Evolutionary conservation across 1,140 invertebrate genomes (phyloP), one percentile per base, ranked within the genome.

Genomic region (Conus betulinus): DNA sequence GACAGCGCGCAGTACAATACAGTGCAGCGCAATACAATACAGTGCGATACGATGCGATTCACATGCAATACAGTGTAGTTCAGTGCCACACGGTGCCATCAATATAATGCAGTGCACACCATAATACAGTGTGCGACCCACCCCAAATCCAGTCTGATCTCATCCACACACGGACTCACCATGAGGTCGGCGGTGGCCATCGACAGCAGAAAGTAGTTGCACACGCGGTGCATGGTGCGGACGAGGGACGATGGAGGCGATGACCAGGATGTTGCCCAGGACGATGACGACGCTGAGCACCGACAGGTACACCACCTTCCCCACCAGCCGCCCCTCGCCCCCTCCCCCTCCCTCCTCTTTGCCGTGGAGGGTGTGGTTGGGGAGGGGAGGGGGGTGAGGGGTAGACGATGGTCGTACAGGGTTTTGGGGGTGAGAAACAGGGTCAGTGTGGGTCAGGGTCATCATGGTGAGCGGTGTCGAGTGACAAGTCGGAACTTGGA

Each of bases 131-230:
- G 39, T 39, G 39, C 39, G 0, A 39, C 39, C 39, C 39, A 39
- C 0, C 39, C 39, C 39, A 39, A 39, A 39, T 39, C 39, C 39
- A 39, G 39, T 39, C 39, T 39, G 39, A 39, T 39, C 39, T 39
- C 39, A 39, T 39, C 0, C 39, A 39, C 39, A 90, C 97, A 96
- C 57, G 96, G 94, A 86, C 97, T 97, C 23, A 97, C 95, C n/a
- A 97, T 94, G 7, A 97, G 95, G 95, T 97, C 97, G 2, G 97
- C 97, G 2, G 96, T 96, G 13, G 97, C 97, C 39, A 97, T 93
- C 91, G 96, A 97, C 5, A 93, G 57, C 39, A 97, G 94, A 90
- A 97, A 97, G 5, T 97, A 96, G 90, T 97, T 97, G 5, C 97
- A 97, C 0, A 97, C 96, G 91, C 92, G 96, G 89, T 95, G 93